Conservation (phyloP, 2,113 vertebrate genomes). For the Podocnemis expansa region DNA sequence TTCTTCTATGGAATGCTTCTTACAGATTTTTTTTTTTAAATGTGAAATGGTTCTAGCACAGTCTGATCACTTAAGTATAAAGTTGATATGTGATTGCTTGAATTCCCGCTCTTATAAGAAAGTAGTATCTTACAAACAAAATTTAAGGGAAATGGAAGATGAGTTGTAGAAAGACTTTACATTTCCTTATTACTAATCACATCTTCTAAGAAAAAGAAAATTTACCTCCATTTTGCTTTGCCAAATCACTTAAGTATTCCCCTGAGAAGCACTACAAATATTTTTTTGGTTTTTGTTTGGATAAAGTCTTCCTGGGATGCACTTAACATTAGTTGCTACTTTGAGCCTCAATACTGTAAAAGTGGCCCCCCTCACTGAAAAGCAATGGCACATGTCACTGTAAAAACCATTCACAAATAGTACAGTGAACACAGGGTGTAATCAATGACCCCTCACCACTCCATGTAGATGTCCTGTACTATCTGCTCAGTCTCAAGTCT, state of each 20-base stretch:
- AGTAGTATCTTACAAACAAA: neutral
- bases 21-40: neutral
- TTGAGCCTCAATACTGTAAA: neutral
- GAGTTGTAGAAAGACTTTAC: no score
- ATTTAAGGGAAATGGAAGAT: neutral
- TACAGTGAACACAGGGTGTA: neutral
- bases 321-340: neutral
- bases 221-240: neutral
- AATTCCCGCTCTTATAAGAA: neutral
- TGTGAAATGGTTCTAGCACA: neutral
- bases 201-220: neutral
- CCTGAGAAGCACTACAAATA: neutral
- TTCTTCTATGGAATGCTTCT: neutral
- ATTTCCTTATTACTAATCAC: neutral
- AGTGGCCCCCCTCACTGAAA: neutral
- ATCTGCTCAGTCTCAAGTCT: neutral
- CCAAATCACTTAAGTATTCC: neutral
- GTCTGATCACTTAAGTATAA: neutral
- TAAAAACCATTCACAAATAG: neutral
- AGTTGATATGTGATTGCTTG: neutral
- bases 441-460: neutral
- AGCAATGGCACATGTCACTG: neutral
- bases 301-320: neutral
- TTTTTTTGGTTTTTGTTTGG: neutral
- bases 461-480: fast-evolving